Base-by-base conservation (phyloP, 1,140 invertebrate genomes). In the Atta colombica region DNA sequence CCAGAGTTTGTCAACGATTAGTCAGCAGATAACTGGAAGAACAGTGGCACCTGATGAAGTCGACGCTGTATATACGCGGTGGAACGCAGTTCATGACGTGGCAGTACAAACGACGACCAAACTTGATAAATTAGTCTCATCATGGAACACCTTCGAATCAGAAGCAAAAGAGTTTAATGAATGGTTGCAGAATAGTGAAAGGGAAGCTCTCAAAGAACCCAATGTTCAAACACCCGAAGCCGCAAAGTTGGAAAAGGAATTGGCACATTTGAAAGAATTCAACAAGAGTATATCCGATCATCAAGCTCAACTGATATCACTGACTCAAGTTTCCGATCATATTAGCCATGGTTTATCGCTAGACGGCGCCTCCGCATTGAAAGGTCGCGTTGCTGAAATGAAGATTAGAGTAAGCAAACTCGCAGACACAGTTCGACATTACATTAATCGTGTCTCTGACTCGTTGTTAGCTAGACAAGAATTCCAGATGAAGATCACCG, bases 211-310 rank as follows among this genome's bases (percentile, higher is more conserved):
- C 0, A 95, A 96, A 35, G 96, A 96, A 61, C 94, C 96, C 6
- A 96, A 96, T 39, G 92, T 97, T 1, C 96, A 97, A 35, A 97
- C 97, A 0, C 96, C 97, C 8, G 96, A 97, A 90, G 95, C 97
- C 14, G 96, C 96, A 86, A 97, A 97, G 93, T 93, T 98, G 1
- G 97, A 98, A 91, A 96, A 97, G 89, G 97, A 97, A 93, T 92
- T 98, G 69, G 96, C 96, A 25, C 96, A 96, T 93, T 93, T 98
- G 1, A 98, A 98, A 94, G 97, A 97, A 7, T 97, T 98, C 81
- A 97, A 97, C 88, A 98, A 98, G 93, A 97, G 98, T 92, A 96
- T 98, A 88, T 97, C 97, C 0, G 97, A 98, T 91, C 97, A 97
- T 89, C 98, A 98, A 94, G 97, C 97, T 0, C 97, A 98, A 93